Percentiles rank a stretch among this genome's conserved stretches.
Conservation (phyloP, 53 echinoderm and acorn worm genomes). For the Paracentrotus lividus region DNA sequence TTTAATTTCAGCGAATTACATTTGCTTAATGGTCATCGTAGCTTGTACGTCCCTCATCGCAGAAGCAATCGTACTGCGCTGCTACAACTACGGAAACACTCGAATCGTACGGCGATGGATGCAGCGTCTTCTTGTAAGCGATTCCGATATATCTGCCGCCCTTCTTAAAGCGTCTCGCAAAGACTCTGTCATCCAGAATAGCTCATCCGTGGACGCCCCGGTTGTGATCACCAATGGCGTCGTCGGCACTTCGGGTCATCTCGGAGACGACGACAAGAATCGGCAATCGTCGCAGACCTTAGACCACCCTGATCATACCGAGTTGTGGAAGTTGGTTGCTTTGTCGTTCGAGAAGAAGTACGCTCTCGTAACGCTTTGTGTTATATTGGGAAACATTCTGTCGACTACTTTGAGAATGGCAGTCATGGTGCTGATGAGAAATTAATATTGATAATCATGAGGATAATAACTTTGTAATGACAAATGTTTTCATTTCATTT, state of each 20-base stretch:
- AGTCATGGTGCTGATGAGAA: background rate
- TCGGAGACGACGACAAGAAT: background rate
- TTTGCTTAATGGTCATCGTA: slow-evolving; percentile 23
- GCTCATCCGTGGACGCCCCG: background rate
- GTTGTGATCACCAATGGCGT: background rate
- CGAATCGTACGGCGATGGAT: slow-evolving; percentile 48
- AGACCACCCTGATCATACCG: background rate
- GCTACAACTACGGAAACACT: slow-evolving; percentile 57
- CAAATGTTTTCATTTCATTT: no score
- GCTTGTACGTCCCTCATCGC: slow-evolving; percentile 69
- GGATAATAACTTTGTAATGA: no score
- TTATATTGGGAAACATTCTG: background rate
- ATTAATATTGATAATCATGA: background rate
- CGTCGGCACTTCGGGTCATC: no score
- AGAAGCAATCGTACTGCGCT: slow-evolving; percentile 65
- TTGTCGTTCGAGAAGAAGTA: background rate
- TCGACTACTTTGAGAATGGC: background rate
- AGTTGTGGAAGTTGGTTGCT: background rate
- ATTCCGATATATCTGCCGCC: background rate
- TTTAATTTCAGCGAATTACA: background rate
- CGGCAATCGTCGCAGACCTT: background rate
- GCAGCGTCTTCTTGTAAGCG: background rate
- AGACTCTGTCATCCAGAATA: background rate
- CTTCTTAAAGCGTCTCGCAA: background rate
- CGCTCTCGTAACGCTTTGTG: background rate